Evolutionary conservation across 1,140 invertebrate genomes (phyloP), one percentile per base, ranked within the genome.

Genomic region (Drosophila teissieri): DNA sequence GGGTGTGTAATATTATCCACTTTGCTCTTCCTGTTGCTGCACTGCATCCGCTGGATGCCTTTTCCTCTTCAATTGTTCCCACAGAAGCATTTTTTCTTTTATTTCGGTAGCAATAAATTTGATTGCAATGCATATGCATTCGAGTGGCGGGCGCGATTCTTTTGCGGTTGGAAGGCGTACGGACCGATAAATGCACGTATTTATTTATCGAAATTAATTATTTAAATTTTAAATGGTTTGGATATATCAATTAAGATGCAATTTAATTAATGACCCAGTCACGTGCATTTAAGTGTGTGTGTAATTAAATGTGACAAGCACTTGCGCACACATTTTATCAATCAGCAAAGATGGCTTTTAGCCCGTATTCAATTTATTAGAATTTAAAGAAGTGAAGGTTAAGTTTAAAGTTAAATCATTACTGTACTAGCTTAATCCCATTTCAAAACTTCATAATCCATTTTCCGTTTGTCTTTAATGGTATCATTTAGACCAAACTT

Each of bases 11-110:
- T 81, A 81, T 81, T 77, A 81, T 81, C 65, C 79, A 81, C 78
- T 81, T 82, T 64, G 60, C 67, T 81, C 78, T 81, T 80, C 78
- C 78, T 81, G 78, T 80, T 80, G 78, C 78, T 80, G 78, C 78
- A 57, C 70, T 70, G 64, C 78, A 63, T 77, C 67, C 67, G 79
- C 73, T 63, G 62, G 37, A 31, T 34, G 19, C 27, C 45, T 54
- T 22, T 76, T 46, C 48, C 73, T 53, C 46, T 68, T 46, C 49
- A 44, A 79, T 80, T 68, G 77, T 54, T 65, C 15, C 37, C 27
- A 34, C 53, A 54, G 70, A 14, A 39, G 22, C 36, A 39, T 65
- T 44, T 19, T 31, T 69, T 27, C 22, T 69, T 37, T 22, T 45
- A 27, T 67, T 51, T 80, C 61, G 44, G 42, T 73, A 27, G 78